phyloP scores from a whole-genome alignment of 2,888 invertebrate species.

The Parthenolecanium corni region DNA sequence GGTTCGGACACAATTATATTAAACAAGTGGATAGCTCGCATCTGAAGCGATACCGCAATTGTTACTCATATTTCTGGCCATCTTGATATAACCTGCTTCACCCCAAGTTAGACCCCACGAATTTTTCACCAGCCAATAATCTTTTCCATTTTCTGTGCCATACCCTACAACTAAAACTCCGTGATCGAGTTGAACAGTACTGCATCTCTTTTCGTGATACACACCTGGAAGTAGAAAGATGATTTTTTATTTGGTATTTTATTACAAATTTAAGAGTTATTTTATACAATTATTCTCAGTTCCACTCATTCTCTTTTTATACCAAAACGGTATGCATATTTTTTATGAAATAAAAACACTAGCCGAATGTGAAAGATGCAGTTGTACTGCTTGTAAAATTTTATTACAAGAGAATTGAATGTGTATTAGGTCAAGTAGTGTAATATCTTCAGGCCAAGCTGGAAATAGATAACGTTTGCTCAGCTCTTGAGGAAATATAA shows the following conservation, averaged over 20 bases:
- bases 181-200: slow-evolving; percentile 60
- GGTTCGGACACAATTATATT: slow-evolving; percentile 34
- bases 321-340: no score
- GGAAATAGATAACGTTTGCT: no score
- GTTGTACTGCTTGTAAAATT: no score
- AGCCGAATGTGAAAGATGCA: no score
- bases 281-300: no score
- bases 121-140: slow-evolving; percentile 82
- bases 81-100: slow-evolving; percentile 70
- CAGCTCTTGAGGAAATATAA: no score
- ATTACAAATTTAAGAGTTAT: no score
- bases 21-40: slow-evolving; percentile 78
- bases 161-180: slow-evolving; percentile 77
- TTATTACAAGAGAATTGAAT: no score
- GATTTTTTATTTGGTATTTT: slow-evolving; percentile 33
- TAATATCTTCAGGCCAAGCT: no score
- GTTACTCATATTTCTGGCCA: slow-evolving; percentile 72
- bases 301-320: no score
- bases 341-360: no score
- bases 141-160: slow-evolving; percentile 50
- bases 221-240: slow-evolving; percentile 42
- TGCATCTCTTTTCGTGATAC: slow-evolving; percentile 67
- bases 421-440: no score
- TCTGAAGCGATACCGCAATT: slow-evolving; percentile 74
- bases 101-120: slow-evolving; percentile 77